Conservation (phyloP, 2,888 invertebrate genomes). For the Brachypterus glaber region DNA sequence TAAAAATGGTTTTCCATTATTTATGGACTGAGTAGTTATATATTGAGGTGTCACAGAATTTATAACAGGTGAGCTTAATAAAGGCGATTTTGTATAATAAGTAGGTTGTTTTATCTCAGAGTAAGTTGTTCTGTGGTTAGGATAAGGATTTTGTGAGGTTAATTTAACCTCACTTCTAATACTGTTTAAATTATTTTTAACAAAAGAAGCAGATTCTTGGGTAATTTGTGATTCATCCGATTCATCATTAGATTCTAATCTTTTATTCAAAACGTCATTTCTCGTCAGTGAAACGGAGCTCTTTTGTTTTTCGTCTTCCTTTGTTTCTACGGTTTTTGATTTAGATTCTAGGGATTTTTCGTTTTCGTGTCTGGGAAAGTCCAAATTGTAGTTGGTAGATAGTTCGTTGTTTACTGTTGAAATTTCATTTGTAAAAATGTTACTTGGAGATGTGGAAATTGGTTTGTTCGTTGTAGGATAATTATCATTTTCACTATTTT, state of each 20-base stretch:
- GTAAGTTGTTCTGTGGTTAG: slow-evolving; percentile 36
- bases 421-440: slow-evolving; percentile 36
- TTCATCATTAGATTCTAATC: slow-evolving; percentile 13
- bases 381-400: slow-evolving; percentile 20
- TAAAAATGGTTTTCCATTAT: slow-evolving; percentile 35
- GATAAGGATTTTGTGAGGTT: slow-evolving; percentile 27
- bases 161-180: slow-evolving; percentile 23
- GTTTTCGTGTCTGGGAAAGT: slow-evolving; percentile 19
- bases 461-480: slow-evolving; percentile 13
- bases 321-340: neutral
- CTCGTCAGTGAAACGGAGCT: slow-evolving; percentile 8
- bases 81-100: slow-evolving; percentile 16
- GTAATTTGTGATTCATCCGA: slow-evolving; percentile 53
- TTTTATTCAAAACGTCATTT: slow-evolving; percentile 13
- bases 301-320: slow-evolving; percentile 2
- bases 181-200: slow-evolving; percentile 39
- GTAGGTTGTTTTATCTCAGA: slow-evolving; percentile 33
- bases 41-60: slow-evolving; percentile 34
- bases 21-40: slow-evolving; percentile 33
- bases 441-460: slow-evolving; percentile 17
- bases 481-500: neutral
- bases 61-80: slow-evolving; percentile 22
- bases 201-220: slow-evolving; percentile 70
- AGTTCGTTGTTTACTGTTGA: neutral
- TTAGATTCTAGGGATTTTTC: neutral